phyloP scores from a whole-genome alignment of 2,113 vertebrate species.

The Puma concolor region DNA sequence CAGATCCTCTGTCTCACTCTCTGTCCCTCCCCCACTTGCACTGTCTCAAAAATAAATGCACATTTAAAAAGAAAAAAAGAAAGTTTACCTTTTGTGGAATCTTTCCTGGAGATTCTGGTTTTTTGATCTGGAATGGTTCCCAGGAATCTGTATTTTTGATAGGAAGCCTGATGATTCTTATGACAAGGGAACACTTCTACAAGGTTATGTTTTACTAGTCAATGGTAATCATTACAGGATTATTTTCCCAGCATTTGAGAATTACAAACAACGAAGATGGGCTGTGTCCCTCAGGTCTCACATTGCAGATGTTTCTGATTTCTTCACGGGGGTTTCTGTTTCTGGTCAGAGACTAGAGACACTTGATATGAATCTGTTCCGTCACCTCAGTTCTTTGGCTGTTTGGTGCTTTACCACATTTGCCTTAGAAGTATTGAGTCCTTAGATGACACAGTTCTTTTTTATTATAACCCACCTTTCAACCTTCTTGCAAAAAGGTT shows the following conservation, averaged over 20 bases:
- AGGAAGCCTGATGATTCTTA: background rate
- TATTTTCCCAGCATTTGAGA: background rate
- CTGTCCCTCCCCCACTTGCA: too few species aligned
- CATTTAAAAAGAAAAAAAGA: background rate
- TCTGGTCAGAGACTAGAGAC: background rate
- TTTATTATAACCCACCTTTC: background rate
- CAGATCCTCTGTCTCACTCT: too few species aligned
- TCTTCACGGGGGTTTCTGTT: background rate
- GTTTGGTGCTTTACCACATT: background rate
- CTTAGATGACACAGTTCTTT: background rate
- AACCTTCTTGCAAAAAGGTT: background rate
- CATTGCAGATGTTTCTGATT: background rate
- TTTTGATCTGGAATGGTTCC: background rate
- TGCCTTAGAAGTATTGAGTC: background rate
- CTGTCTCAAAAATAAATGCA: too few species aligned
- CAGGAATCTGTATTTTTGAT: constrained; percentile 22
- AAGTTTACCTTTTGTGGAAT: background rate
- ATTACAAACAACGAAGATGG: background rate
- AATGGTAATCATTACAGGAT: background rate
- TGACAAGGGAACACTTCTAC: background rate
- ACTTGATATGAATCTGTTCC: background rate
- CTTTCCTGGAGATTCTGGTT: background rate
- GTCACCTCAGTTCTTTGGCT: background rate
- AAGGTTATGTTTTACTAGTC: background rate
- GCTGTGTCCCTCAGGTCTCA: background rate